Conservation (phyloP, 37 sponge, comb jelly and placozoan genomes). For the Axinella damicornis region DNA sequence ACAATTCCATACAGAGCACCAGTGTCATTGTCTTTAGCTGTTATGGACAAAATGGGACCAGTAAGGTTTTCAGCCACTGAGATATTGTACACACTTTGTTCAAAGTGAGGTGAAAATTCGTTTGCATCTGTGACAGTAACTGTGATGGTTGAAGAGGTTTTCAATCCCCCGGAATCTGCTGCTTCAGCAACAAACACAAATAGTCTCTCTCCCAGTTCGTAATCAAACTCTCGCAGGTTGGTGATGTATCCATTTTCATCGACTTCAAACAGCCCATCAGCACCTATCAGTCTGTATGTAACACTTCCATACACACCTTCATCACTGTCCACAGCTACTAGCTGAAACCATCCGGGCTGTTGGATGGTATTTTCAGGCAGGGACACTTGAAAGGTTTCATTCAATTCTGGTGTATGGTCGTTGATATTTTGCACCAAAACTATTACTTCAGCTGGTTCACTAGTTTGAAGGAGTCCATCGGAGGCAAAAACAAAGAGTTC, state of each 20-base stretch:
- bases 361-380: constrained; percentile 60
- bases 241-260: constrained; percentile 32
- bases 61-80: constrained; percentile 43
- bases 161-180: constrained; percentile 49
- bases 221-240: constrained; percentile 53
- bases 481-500: constrained; percentile 39
- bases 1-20: constrained; percentile 18
- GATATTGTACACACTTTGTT: constrained; percentile 19
- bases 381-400: not conserved
- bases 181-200: constrained; percentile 48
- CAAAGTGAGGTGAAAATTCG: constrained; percentile 46
- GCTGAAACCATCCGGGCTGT: constrained; percentile 22
- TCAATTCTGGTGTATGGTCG: constrained; percentile 40
- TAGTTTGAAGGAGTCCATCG: constrained; percentile 41
- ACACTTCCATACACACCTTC: constrained; percentile 34
- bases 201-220: constrained; percentile 23
- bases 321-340: constrained; percentile 38
- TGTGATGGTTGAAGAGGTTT: constrained; percentile 24
- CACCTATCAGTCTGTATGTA: constrained; percentile 29
- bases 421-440: constrained; percentile 51
- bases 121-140: constrained; percentile 54
- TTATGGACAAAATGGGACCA: constrained; percentile 7
- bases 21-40: constrained; percentile 33
- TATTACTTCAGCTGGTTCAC: constrained; percentile 26
- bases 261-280: constrained; percentile 17